Conservation (phyloP, 2,113 vertebrate species). For the Protobothrops mucrosquamatus region DNA sequence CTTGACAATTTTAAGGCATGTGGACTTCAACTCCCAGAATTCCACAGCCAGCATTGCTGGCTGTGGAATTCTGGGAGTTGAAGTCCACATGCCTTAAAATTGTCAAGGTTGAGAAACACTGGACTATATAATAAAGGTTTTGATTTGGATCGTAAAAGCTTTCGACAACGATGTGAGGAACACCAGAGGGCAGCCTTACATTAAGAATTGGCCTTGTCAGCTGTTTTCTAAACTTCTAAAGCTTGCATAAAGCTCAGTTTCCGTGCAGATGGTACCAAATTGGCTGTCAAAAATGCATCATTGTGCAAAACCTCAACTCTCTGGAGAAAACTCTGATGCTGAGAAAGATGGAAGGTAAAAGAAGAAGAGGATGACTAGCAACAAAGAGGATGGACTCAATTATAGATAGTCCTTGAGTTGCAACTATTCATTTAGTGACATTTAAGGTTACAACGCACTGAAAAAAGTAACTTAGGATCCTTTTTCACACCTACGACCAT, state of each 20-base stretch:
- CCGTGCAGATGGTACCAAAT: not conserved
- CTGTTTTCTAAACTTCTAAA: not conserved
- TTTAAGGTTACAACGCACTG: not conserved
- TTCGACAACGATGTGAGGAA: not conserved
- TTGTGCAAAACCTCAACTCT: not conserved
- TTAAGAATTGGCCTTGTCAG: not conserved
- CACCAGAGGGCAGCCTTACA: not conserved
- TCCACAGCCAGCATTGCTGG: no score
- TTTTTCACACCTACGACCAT: not conserved
- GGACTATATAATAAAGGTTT: not conserved
- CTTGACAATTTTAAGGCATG: no score
- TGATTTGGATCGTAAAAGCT: not conserved
- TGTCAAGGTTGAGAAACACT: no score
- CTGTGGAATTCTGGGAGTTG: no score
- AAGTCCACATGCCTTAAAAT: no score
- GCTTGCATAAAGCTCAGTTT: not conserved
- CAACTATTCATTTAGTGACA: not conserved
- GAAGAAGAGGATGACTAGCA: not conserved
- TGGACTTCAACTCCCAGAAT: no score
- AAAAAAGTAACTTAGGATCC: not conserved
- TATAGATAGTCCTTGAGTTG: not conserved
- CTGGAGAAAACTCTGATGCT: not conserved
- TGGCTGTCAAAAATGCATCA: not conserved
- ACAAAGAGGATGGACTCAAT: not conserved
- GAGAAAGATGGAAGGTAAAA: not conserved